Evolutionary conservation across 2,888 invertebrate genomes (phyloP), one percentile per base, ranked within the genome.

Genomic region (Cinara cedri): DNA sequence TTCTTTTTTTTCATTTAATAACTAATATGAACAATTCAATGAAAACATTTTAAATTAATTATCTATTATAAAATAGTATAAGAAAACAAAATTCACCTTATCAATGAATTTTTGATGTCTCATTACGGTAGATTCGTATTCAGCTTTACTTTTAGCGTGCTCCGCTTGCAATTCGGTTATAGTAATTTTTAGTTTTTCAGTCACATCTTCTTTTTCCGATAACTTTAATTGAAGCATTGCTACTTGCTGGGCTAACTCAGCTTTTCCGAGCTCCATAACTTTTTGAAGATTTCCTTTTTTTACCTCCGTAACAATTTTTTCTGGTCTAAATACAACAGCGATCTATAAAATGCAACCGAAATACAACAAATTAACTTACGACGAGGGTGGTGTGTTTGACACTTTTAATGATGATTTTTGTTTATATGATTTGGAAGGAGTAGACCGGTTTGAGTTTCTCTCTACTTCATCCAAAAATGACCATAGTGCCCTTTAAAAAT

Each of bases 51-150:
- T 34, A 34, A 34, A 34, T 34, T 4, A 34, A 34, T 34, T 6
- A 6, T 34, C 6, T 34, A 34, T 34, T 34, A n/a, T n/a, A n/a
- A n/a, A n/a, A n/a, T n/a, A n/a, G n/a, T n/a, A n/a, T n/a, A 34
- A 34, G 34, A 3, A 34, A 34, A 34, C 54, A 44, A 60, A 21
- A 60, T 62, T 81, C 83, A 90, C 90, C 87, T 92, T 92, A 84
- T 94, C 94, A 68, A 94, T 93, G 83, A 94, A 94, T 81, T 89
- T 91, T 84, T 95, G 94, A 84, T 94, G 94, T 16, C 94, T 88
- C 82, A 91, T 90, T 26, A 94, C 89, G 1, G 92, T 89, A 2
- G 85, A 88, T 83, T 94, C 93, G 83, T 91, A 93, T 83, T 94
- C 93, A 34, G 90, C 88, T 84, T 91, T 91, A 83, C 91, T 90